These are phyloP conservation scores for Cynopterus brachyotis DNA, from an alignment of 2,113 vertebrate genomes.

Conservation along the genomic window DNA sequence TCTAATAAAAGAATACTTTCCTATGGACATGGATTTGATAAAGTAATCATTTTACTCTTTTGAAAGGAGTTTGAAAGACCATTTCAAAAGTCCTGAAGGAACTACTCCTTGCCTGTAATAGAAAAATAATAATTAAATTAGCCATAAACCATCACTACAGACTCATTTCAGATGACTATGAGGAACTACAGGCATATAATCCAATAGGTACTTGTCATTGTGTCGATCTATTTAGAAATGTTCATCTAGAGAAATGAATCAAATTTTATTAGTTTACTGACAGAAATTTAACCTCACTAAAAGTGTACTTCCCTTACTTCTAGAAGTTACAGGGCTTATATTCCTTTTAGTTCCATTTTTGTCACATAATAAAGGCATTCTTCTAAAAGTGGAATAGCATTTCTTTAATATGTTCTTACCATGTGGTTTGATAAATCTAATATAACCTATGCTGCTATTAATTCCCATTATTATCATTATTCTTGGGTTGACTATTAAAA, in stretches of 20 bases:
- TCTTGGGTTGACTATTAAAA: background rate
- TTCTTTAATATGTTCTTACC: background rate
- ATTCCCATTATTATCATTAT: background rate
- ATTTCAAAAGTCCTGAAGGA: constrained; percentile 47
- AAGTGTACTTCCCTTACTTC: constrained; percentile 14
- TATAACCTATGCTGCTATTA: background rate
- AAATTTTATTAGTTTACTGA: constrained; percentile 47
- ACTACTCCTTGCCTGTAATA: background rate
- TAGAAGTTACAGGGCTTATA: background rate
- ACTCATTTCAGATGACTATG: constrained; percentile 31
- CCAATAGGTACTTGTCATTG: background rate
- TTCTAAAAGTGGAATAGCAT: background rate
- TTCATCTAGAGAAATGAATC: constrained; percentile 47
- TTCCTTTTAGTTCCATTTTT: background rate
- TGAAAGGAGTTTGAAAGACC: background rate
- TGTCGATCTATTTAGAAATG: constrained; percentile 25
- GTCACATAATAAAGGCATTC: background rate
- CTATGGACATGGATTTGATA: constrained; percentile 21
- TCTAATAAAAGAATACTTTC: constrained; percentile 50
- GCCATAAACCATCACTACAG: background rate
- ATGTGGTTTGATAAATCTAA: background rate
- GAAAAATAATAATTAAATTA: constrained; percentile 50
- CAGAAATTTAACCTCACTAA: background rate
- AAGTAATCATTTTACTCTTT: constrained; percentile 31
- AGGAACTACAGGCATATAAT: background rate